Conservation (phyloP, 2,888 invertebrate genomes). For the Acanthopleura granulata region DNA sequence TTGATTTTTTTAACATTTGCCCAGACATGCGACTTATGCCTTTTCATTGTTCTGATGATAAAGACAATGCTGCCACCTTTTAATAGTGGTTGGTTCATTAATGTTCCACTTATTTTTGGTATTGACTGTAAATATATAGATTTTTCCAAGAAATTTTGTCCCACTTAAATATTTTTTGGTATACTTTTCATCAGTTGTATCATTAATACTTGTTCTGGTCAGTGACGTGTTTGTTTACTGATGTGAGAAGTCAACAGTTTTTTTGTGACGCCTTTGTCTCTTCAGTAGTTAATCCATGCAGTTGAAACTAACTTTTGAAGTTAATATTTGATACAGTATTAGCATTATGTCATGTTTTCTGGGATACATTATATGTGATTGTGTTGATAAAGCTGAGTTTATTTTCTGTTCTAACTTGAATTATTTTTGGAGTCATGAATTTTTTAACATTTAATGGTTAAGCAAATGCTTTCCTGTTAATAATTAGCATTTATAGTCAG, state of each 20-base stretch:
- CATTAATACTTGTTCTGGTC: slow-evolving; percentile 14
- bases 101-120: slow-evolving; percentile 18
- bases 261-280: slow-evolving; percentile 18
- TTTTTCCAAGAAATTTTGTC: neutral
- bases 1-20: slow-evolving; percentile 2
- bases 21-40: neutral
- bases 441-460: slow-evolving; percentile 22
- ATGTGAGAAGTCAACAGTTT: slow-evolving; percentile 3
- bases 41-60: slow-evolving; percentile 13
- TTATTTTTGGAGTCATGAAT: slow-evolving; percentile 35
- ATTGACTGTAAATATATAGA: slow-evolving; percentile 19
- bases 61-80: slow-evolving; percentile 16
- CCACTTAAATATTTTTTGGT: slow-evolving; percentile 8
- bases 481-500: slow-evolving; percentile 16
- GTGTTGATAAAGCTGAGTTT: slow-evolving; percentile 20
- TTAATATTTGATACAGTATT: slow-evolving; percentile 20
- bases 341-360: slow-evolving; percentile 12
- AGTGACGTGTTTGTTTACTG: neutral
- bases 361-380: slow-evolving; percentile 19
- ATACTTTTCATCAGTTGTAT: slow-evolving; percentile 20
- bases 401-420: slow-evolving; percentile 23
- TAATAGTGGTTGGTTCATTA: slow-evolving; percentile 8
- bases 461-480: slow-evolving; percentile 9
- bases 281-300: neutral
- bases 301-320: slow-evolving; percentile 7